These are phyloP conservation scores for Carassius carassius DNA, from an alignment of 2,113 vertebrate species.

Conservation along the genomic window DNA sequence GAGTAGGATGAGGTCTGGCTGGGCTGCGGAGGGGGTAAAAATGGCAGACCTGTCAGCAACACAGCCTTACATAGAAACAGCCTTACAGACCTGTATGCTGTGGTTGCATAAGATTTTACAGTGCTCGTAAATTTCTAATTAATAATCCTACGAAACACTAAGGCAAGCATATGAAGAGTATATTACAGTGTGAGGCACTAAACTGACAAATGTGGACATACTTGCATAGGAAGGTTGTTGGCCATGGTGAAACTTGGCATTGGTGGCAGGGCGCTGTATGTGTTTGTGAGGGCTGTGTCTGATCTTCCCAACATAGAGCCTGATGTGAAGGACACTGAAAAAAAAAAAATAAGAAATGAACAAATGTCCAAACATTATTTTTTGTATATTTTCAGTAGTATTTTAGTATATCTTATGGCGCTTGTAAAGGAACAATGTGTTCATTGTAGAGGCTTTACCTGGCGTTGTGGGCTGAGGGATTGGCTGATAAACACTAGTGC, in stretches of 20 bases:
- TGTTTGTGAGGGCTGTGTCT: constrained; percentile 93
- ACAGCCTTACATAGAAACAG: neutral
- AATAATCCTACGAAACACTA: constrained; percentile 2
- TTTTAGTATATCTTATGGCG: neutral
- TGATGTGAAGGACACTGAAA: constrained; percentile 91
- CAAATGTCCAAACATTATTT: too few species aligned
- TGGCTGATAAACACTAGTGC: constrained; percentile 91
- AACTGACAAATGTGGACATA: constrained; percentile 70
- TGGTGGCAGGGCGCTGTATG: constrained; percentile 90
- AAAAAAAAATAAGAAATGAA: neutral
- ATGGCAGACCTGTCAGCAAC: constrained; percentile 22
- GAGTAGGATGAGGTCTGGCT: constrained; percentile 96
- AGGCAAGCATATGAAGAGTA: neutral
- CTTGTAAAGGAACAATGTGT: too few species aligned
- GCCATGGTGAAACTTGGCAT: constrained; percentile 99
- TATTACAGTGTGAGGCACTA: neutral
- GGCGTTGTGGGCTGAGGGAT: constrained; percentile 92
- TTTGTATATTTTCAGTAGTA: neutral
- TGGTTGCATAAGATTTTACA: constrained; percentile 44
- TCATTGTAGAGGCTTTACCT: constrained; percentile 71
- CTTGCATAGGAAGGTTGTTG: constrained; percentile 98
- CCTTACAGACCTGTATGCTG: constrained; percentile 14
- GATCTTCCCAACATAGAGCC: constrained; percentile 95
- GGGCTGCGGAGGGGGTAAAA: constrained; percentile 67
- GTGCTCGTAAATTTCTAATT: constrained; percentile 30